These are phyloP conservation scores for Leptoclinus maculatus DNA, from an alignment of 2,797 vertebrate species.

Conservation along the genomic window DNA sequence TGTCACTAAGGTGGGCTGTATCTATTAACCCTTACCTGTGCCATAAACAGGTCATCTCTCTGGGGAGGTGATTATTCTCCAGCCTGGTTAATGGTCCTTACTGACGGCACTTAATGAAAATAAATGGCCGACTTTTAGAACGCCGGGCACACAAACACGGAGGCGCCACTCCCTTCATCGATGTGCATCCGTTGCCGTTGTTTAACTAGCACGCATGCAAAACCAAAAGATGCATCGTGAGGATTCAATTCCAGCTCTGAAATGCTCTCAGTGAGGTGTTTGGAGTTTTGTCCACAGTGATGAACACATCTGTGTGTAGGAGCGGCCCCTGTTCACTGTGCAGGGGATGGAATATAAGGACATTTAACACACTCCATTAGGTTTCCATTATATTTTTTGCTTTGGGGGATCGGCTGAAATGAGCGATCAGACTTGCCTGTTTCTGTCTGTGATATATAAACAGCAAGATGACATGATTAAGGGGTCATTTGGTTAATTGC, in stretches of 20 bases:
- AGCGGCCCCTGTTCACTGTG: constrained; percentile 54
- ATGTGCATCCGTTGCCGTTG: constrained; percentile 56
- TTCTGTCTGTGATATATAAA: constrained; percentile 73
- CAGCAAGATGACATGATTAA: constrained; percentile 77
- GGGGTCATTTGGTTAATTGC: constrained; percentile 82
- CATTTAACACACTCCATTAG: constrained; percentile 77
- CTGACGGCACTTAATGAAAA: constrained; percentile 82
- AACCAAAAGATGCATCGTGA: constrained; percentile 15
- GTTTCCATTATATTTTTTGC: constrained; percentile 81
- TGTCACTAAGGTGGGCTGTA: constrained; percentile 77
- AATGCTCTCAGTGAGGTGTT: constrained; percentile 23
- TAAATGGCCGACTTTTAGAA: constrained; percentile 67
- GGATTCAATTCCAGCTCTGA: constrained; percentile 34
- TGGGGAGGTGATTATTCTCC: constrained; percentile 76
- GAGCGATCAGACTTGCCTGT: constrained; percentile 75
- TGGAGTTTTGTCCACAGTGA: constrained; percentile 13
- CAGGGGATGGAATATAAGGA: constrained; percentile 55
- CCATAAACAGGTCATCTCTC: constrained; percentile 72
- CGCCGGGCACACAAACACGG: constrained; percentile 48
- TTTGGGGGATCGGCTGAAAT: constrained; percentile 73
- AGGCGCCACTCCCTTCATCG: constrained; percentile 53
- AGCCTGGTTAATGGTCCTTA: constrained; percentile 82
- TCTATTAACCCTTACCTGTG: constrained; percentile 81
- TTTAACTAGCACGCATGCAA: constrained; percentile 32
- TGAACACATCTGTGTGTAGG: constrained; percentile 45